phyloP scores from a whole-genome alignment of 2,797 vertebrate species.

The Tapera naevia region DNA sequence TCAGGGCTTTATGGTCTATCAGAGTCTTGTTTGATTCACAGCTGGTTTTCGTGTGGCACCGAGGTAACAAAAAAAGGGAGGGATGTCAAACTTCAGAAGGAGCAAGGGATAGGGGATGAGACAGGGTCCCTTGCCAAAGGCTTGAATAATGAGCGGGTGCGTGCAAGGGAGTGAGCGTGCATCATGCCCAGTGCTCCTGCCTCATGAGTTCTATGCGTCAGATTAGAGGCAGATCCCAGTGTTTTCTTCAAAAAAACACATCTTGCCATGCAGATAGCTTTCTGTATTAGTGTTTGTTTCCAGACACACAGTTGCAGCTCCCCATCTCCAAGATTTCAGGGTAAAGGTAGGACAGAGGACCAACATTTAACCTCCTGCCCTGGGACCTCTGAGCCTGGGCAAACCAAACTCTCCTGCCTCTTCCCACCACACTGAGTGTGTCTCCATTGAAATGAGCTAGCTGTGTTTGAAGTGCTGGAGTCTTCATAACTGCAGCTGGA shows the following conservation, averaged over 20 bases:
- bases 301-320: rapidly evolving
- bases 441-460: rapidly evolving
- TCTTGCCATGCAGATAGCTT: not conserved
- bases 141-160: not conserved
- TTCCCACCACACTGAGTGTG: rapidly evolving
- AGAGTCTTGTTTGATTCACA: not conserved
- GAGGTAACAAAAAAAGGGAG: not conserved
- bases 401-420: not conserved
- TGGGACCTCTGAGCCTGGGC: not conserved
- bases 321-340: not conserved
- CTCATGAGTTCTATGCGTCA: not conserved
- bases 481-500: not conserved
- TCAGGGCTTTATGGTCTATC: slow-evolving; percentile 48
- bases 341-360: not conserved
- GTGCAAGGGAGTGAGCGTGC: rapidly evolving
- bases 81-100: not conserved
- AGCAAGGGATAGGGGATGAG: not conserved
- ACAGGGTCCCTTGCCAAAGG: not conserved
- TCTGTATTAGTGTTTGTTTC: not conserved
- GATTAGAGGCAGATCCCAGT: not conserved
- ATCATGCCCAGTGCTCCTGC: not conserved
- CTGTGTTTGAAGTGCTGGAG: not conserved
- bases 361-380: not conserved
- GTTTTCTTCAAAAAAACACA: not conserved
- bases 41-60: not conserved